These are phyloP conservation scores for Lepetodrilus schrolli DNA, from an alignment of 2,888 invertebrate species.

Conservation along the genomic window DNA sequence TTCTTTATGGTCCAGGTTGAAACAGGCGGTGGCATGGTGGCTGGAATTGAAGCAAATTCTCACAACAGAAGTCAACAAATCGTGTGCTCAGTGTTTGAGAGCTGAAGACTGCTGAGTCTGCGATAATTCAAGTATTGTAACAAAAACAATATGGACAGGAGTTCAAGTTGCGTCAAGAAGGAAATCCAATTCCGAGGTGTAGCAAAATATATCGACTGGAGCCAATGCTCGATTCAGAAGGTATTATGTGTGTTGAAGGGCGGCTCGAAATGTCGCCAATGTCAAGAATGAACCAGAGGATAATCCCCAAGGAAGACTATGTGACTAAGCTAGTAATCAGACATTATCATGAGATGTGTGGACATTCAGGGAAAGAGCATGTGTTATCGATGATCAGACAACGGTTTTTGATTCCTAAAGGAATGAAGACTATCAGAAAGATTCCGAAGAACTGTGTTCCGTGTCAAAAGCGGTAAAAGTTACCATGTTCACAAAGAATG, in stretches of 20 bases:
- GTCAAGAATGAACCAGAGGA: slow-evolving; percentile 43
- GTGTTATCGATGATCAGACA: slow-evolving; percentile 40
- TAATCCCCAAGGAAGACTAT: slow-evolving; percentile 44
- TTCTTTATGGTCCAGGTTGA: neutral
- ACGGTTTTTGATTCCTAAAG: slow-evolving; percentile 47
- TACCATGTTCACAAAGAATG: slow-evolving; percentile 38
- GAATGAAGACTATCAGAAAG: slow-evolving; percentile 37
- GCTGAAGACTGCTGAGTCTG: neutral
- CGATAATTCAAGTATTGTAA: neutral
- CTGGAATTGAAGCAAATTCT: neutral
- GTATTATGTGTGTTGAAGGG: slow-evolving; percentile 40
- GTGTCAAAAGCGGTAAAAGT: slow-evolving; percentile 33
- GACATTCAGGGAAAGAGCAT: slow-evolving; percentile 47
- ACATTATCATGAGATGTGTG: slow-evolving; percentile 37
- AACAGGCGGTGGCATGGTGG: neutral
- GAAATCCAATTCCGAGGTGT: neutral
- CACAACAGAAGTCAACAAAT: neutral
- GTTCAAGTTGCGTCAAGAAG: neutral
- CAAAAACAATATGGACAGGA: neutral
- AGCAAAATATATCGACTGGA: slow-evolving; percentile 25
- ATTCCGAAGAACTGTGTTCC: slow-evolving; percentile 38
- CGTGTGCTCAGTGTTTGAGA: neutral
- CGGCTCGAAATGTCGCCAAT: slow-evolving; percentile 35
- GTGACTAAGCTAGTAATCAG: slow-evolving; percentile 41
- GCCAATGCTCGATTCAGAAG: slow-evolving; percentile 32